Evolutionary conservation across 2,888 invertebrate genomes (phyloP), one percentile per base, ranked within the genome.

Genomic region (Rotaria socialis): DNA sequence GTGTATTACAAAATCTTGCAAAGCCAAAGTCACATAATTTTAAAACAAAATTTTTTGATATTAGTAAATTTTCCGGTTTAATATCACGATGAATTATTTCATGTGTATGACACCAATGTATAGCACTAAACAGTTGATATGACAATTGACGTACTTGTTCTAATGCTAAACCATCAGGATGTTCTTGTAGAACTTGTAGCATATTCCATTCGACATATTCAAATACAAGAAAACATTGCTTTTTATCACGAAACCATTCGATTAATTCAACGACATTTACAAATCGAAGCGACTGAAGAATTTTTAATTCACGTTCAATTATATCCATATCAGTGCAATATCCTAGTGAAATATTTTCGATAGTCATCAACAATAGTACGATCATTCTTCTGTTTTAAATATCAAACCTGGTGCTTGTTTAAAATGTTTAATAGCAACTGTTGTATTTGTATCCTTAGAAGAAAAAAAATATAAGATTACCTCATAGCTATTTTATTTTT

Each of bases 1-100:
- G 50, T 41, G 67, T 52, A 43, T 75, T 27, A 52, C 85, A 55
- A 22, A 41, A 41, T 24, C 56, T 35, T 22, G 24, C 88, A 89
- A 89, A 88, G 90, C 90, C 91, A 89, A 91, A 91, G 88, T 91
- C 91, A 89, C 91, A 91, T 52, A 91, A 88, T 88, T 91, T 91
- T 27, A 91, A 88, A 16, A 88, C 87, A 85, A 89, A 90, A 88
- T 89, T 89, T 87, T 89, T 90, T 86, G 90, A 89, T 86, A 91
- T 91, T 11, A 91, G 89, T 67, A 91, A 88, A 88, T 91, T 91
- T 88, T 91, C 91, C 85, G 91, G 91, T 87, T 91, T 91, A 86
- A 91, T 91, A 88, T 91, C 91, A 89, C 91, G 89, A 88, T 91
- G 91, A 84, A 91, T 90, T 88, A 91, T 89, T 84, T 90, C 90